phyloP scores from a whole-genome alignment of 1,140 invertebrate species.

The Proctacanthus coquilletti region DNA sequence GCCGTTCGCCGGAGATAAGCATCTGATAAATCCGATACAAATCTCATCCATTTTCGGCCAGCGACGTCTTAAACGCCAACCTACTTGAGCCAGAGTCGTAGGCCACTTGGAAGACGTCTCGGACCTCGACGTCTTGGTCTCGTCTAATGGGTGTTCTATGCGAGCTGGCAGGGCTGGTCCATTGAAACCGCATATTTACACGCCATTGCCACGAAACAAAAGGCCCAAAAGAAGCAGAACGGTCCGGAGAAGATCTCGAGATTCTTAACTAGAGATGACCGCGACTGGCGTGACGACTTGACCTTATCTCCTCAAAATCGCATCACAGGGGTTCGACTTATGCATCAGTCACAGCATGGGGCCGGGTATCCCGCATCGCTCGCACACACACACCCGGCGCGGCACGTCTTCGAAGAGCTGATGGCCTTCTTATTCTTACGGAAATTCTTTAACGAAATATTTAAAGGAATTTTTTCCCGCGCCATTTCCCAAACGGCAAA shows the following conservation, averaged over 20 bases:
- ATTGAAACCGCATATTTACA: background rate
- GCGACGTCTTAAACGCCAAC: background rate
- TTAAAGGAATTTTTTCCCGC: too few species aligned
- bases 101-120: too few species aligned
- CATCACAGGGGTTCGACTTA: conserved; percentile 5
- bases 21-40: background rate
- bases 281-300: conserved; percentile 7
- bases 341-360: conserved; percentile 2
- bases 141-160: background rate
- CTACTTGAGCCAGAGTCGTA: background rate
- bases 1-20: too few species aligned
- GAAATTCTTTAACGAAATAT: too few species aligned
- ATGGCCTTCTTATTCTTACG: too few species aligned
- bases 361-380: conserved; percentile 1
- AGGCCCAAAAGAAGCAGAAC: background rate
- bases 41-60: background rate
- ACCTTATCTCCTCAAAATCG: conserved; percentile 6
- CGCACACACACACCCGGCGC: too few species aligned
- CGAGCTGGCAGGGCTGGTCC: background rate
- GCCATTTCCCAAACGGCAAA: too few species aligned
- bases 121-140: too few species aligned
- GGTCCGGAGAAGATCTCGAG: background rate
- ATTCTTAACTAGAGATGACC: conserved; percentile 2
- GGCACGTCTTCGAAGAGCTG: too few species aligned
- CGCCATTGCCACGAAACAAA: background rate